phyloP scores from a whole-genome alignment of 2,113 vertebrate genomes.

The Orycteropus afer region DNA sequence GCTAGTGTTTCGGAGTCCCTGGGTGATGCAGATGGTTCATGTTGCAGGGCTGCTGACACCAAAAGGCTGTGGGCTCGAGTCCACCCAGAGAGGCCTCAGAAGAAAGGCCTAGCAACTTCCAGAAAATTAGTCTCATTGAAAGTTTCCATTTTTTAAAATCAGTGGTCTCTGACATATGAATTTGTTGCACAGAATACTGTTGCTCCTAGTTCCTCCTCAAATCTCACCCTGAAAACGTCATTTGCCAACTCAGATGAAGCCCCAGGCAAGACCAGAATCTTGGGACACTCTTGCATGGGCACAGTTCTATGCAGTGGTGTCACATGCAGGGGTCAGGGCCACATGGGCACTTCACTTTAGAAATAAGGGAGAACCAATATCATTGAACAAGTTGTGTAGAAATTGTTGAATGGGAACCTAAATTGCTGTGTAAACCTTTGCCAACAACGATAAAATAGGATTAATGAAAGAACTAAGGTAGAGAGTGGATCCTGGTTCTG shows the following conservation, averaged over 20 bases:
- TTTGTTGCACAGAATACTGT: not conserved
- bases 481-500: not conserved
- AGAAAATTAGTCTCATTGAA: not conserved
- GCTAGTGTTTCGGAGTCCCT: too few relatives aligned
- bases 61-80: not conserved
- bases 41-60: not conserved
- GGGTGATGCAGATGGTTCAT: not conserved
- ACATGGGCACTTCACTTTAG: not conserved
- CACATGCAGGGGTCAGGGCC: not conserved
- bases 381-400: too few relatives aligned
- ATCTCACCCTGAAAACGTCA: not conserved
- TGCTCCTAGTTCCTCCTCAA: not conserved
- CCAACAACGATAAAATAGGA: too few relatives aligned
- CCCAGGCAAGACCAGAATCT: not conserved
- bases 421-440: too few relatives aligned
- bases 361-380: too few relatives aligned
- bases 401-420: too few relatives aligned
- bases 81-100: not conserved
- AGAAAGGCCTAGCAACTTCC: too few relatives aligned
- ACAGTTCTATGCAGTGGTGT: not conserved
- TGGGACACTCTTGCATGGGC: not conserved
- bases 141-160: not conserved
- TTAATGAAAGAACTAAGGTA: too few relatives aligned
- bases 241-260: not conserved
- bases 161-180: not conserved